Conservation (phyloP, 2,113 vertebrate species). For the Mola mola region DNA sequence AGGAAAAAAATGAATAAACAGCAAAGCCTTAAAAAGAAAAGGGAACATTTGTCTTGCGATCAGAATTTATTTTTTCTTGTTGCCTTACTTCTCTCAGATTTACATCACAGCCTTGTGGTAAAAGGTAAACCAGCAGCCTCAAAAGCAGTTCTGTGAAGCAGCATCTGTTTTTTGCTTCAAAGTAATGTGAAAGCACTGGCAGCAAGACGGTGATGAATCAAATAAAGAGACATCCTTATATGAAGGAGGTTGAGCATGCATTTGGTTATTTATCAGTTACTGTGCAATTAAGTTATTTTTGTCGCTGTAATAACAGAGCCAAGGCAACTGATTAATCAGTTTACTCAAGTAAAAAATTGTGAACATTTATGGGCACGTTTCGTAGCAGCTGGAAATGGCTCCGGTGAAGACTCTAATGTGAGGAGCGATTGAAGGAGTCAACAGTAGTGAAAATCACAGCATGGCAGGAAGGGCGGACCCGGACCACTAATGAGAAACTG, state of each 20-base stretch:
- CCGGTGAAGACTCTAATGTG: slow-evolving; percentile 3
- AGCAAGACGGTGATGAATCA: slow-evolving; percentile 22
- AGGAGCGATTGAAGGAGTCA: slow-evolving; percentile 4
- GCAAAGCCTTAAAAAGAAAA: slow-evolving; percentile 82
- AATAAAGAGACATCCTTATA: slow-evolving; percentile 40
- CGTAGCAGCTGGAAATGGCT: slow-evolving; percentile 9
- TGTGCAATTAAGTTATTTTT: neutral
- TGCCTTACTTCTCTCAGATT: neutral
- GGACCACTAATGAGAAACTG: slow-evolving; percentile 58
- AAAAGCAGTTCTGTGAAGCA: slow-evolving; percentile 15
- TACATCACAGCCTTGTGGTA: neutral
- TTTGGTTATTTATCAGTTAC: slow-evolving; percentile 9
- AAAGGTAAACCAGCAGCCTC: slow-evolving; percentile 15
- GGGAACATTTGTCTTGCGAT: slow-evolving; percentile 62
- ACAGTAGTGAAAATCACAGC: slow-evolving; percentile 9
- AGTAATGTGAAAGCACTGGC: slow-evolving; percentile 10
- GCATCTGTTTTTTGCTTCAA: slow-evolving; percentile 25
- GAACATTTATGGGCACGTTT: neutral
- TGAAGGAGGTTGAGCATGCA: slow-evolving; percentile 12
- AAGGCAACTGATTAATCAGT: neutral
- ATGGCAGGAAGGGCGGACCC: slow-evolving; percentile 12
- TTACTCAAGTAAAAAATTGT: slow-evolving; percentile 3
- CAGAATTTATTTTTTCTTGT: neutral
- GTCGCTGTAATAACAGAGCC: neutral
- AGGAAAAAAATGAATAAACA: slow-evolving; percentile 79